phyloP scores from a whole-genome alignment of 2,888 invertebrate species.

The Drosophila paranaensis region DNA sequence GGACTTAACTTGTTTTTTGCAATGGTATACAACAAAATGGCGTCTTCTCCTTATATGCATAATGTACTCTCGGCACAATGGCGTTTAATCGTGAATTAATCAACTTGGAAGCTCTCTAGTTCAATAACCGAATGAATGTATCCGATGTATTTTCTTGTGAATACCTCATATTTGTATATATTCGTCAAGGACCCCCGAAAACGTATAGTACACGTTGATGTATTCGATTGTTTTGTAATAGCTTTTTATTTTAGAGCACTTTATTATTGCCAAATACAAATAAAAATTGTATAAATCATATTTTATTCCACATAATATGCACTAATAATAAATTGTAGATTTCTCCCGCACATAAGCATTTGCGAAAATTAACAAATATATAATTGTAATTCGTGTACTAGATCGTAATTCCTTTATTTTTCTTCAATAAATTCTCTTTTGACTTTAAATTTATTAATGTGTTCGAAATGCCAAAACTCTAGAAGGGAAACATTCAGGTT shows the following conservation, averaged over 20 bases:
- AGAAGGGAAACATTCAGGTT: too few species aligned
- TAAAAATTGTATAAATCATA: conserved; percentile 26
- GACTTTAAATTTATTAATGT: too few species aligned
- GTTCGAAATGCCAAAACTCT: too few species aligned
- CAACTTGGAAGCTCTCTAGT: conserved; percentile 77
- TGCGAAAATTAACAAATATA: conserved; percentile 45
- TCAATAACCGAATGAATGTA: conserved; percentile 57
- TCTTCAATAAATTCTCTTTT: conserved; percentile 50
- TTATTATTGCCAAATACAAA: conserved; percentile 34
- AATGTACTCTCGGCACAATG: conserved; percentile 47
- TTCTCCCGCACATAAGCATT: conserved; percentile 70
- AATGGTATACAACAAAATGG: conserved; percentile 51
- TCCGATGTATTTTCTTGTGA: conserved; percentile 22
- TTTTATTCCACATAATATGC: conserved; percentile 24
- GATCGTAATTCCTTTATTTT: conserved; percentile 12
- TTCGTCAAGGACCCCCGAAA: conserved; percentile 66
- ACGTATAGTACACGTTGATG: conserved; percentile 42
- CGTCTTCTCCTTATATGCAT: conserved; percentile 47
- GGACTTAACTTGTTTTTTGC: conserved; percentile 45
- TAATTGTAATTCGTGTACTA: conserved; percentile 21
- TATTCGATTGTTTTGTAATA: conserved; percentile 26
- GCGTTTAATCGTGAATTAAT: conserved; percentile 49
- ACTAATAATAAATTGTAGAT: conserved; percentile 30
- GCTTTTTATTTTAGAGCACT: conserved; percentile 13
- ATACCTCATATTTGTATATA: conserved; percentile 40